Conservation (phyloP, 1,140 invertebrate species). For the Dermatophagoides farinae region DNA sequence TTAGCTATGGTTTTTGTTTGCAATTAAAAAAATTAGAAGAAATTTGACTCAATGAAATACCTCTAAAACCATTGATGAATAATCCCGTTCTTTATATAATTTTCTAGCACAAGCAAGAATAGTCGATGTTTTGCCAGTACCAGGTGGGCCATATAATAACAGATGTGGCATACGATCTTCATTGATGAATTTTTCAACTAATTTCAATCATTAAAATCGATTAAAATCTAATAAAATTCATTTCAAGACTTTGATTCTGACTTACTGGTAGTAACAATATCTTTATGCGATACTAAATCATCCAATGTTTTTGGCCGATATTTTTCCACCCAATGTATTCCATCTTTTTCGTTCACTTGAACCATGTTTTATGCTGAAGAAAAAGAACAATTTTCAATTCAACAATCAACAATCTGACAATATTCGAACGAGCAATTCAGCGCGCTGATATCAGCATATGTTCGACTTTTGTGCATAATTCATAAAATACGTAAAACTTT, state of each 20-base stretch:
- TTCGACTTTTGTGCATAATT: no score
- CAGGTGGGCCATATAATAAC: constrained; percentile 93
- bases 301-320: constrained; percentile 75
- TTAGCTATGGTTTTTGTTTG: constrained; percentile 49
- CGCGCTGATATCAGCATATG: no score
- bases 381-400: no score
- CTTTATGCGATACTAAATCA: constrained; percentile 88
- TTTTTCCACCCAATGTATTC: constrained; percentile 52
- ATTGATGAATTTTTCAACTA: constrained; percentile 80
- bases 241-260: constrained; percentile 15
- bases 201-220: constrained; percentile 17
- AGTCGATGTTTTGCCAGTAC: constrained; percentile 94
- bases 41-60: constrained; percentile 17
- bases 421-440: no score
- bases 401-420: no score
- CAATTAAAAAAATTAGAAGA: constrained; percentile 1
- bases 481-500: no score
- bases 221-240: constrained; percentile 13
- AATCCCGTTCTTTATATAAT: constrained; percentile 66
- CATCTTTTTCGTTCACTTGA: not conserved
- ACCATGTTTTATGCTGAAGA: not conserved
- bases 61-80: constrained; percentile 55
- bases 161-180: constrained; percentile 86
- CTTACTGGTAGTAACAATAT: constrained; percentile 89
- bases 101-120: constrained; percentile 87